phyloP scores from a whole-genome alignment of 2,113 vertebrate species.

The Nothoprocta perdicaria region DNA sequence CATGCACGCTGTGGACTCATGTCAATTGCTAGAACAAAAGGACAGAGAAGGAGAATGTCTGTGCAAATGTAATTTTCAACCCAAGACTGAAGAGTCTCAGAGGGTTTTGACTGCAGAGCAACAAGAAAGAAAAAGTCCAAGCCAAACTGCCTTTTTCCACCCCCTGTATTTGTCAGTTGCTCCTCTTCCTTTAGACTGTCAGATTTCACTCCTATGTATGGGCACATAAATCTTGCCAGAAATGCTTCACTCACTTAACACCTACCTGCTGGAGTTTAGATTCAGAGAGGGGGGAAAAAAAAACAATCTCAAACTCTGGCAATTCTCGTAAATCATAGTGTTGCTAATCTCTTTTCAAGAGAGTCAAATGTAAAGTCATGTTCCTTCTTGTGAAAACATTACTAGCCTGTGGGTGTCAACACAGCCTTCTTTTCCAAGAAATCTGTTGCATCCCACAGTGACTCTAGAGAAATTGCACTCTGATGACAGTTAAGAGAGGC shows the following conservation, averaged over 20 bases:
- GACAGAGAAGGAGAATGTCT: conserved; percentile 37
- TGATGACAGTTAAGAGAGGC: conserved; percentile 69
- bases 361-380: conserved; percentile 76
- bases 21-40: conserved; percentile 56
- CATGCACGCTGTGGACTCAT: not conserved
- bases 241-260: conserved; percentile 68
- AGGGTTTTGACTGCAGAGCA: conserved; percentile 47
- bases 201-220: conserved; percentile 61
- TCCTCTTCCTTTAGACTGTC: conserved; percentile 57
- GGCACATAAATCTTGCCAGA: conserved; percentile 63
- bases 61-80: conserved; percentile 55
- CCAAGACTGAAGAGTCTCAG: conserved; percentile 34
- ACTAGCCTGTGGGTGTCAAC: conserved; percentile 76
- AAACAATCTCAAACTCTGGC: conserved; percentile 45
- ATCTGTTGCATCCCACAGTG: conserved; percentile 72
- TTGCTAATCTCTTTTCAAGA: conserved; percentile 72
- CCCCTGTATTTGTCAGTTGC: conserved; percentile 43
- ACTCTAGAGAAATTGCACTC: conserved; percentile 69
- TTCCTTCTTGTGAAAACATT: conserved; percentile 77
- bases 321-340: conserved; percentile 69
- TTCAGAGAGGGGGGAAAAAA: not conserved
- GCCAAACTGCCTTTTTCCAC: conserved; percentile 48
- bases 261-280: conserved; percentile 67
- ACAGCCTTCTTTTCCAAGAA: conserved; percentile 76
- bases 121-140: conserved; percentile 61